These are phyloP conservation scores for Drosophila diplacantha DNA, from an alignment of 2,888 invertebrate species.

Conservation along the genomic window DNA sequence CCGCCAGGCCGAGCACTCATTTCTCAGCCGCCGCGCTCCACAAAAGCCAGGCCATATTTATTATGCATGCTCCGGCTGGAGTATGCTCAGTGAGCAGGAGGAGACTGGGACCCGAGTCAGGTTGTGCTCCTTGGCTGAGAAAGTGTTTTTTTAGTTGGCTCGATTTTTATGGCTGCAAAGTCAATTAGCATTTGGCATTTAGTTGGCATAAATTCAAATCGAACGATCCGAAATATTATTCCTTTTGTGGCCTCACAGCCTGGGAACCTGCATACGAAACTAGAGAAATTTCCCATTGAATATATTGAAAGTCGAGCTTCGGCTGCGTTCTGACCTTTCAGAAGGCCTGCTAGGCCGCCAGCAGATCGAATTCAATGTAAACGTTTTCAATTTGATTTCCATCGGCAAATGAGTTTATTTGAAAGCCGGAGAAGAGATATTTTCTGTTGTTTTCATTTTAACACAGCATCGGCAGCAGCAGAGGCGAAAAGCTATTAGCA, in stretches of 20 bases:
- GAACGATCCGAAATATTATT: slow-evolving; percentile 39
- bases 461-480: neutral
- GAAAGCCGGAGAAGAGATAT: slow-evolving; percentile 1
- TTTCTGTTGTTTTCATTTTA: slow-evolving; percentile 10
- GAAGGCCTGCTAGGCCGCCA: slow-evolving; percentile 12
- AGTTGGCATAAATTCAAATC: slow-evolving; percentile 49
- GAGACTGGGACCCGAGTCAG: slow-evolving; percentile 8
- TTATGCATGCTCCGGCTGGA: slow-evolving; percentile 45
- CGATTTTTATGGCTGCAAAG: slow-evolving; percentile 50
- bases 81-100: slow-evolving; percentile 6
- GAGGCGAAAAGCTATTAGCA: slow-evolving; percentile 38
- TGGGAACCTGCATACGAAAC: slow-evolving; percentile 44
- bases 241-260: slow-evolving; percentile 23
- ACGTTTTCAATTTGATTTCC: slow-evolving; percentile 37
- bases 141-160: slow-evolving; percentile 36
- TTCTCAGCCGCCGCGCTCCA: slow-evolving; percentile 33
- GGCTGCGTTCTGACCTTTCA: slow-evolving; percentile 28
- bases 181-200: slow-evolving; percentile 58
- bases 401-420: slow-evolving; percentile 31
- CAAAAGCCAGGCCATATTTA: slow-evolving; percentile 53
- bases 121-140: slow-evolving; percentile 36
- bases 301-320: slow-evolving; percentile 15
- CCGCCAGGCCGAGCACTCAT: slow-evolving; percentile 26
- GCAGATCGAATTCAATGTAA: slow-evolving; percentile 21
- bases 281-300: slow-evolving; percentile 33